Evolutionary conservation across 2,888 invertebrate species (phyloP), one percentile per base, ranked within the genome.

Genomic region (Steinernema hermaphroditum): DNA sequence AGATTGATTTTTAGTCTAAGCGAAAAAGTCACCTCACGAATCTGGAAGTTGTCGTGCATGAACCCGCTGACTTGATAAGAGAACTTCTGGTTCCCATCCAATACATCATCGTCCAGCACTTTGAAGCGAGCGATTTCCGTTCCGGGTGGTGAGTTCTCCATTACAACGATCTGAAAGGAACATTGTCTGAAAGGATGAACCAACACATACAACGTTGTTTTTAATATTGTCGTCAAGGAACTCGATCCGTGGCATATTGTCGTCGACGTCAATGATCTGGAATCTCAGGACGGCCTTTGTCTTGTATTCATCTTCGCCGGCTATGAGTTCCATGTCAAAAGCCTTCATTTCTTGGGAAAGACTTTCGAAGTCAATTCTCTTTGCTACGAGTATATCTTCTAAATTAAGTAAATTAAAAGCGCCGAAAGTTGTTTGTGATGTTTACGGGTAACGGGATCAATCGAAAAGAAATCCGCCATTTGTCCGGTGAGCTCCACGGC

Each of bases 301-400:
- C 46, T 77, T 74, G 41, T 75, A 77, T 19, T 72, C 74, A 0
- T 50, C 70, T n/a, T 78, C 79, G 24, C 79, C 78, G 9, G 81
- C 74, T 0, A 37, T 71, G 27, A 82, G 44, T 22, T 70, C 74
- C 54, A 82, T 27, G 27, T 79, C 74, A 50, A 78, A 78, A 12
- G 37, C 69, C 44, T 71, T 69, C 54, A 75, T 71, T 16, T 43
- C 22, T 14, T 62, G 62, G 2, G 75, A 68, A 14, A 78, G 54
- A 29, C 69, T 70, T 46, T 82, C 81, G 54, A 41, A 80, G 57
- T 82, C 81, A 68, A 82, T 76, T 12, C 74, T 68, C 29, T 77
- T 73, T 1, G 50, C 72, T 8, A 78, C 70, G 12, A 69, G 72
- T 27, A 80, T 50, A 4, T 37, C 62, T 22, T 74, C 76, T 76